Evolutionary conservation across 2,888 invertebrate genomes (phyloP).

Genomic region (Andrena haemorrhoa): DNA sequence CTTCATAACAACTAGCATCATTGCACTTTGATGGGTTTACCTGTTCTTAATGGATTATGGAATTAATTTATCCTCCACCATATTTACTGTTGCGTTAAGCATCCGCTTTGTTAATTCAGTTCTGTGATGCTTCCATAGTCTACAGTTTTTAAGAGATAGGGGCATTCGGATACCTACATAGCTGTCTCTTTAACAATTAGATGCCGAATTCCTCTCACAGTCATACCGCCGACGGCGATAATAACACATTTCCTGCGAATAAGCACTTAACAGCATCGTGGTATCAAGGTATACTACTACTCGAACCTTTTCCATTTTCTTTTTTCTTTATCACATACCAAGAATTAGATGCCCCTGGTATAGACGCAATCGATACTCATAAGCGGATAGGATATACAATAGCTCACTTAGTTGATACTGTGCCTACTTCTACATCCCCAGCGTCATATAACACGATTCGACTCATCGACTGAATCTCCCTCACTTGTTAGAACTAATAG

Average conservation of each 20-base stretch:
- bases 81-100: conserved; percentile 70
- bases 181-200: conserved; percentile 35
- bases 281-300: conserved; percentile 55
- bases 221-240: conserved; percentile 33
- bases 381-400: conserved; percentile 52
- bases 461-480: conserved; percentile 64
- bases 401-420: conserved; percentile 52
- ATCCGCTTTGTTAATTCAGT: conserved; percentile 78
- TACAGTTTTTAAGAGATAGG: conserved; percentile 45
- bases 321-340: conserved; percentile 40
- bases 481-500: conserved; percentile 76
- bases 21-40: conserved; percentile 67
- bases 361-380: conserved; percentile 49
- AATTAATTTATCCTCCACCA: conserved; percentile 64
- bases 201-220: conserved; percentile 53
- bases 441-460: conserved; percentile 61
- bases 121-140: conserved; percentile 71
- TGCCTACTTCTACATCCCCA: conserved; percentile 44
- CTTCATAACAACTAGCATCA: conserved; percentile 66
- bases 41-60: conserved; percentile 63
- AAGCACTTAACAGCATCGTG: conserved; percentile 56
- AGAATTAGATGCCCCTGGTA: conserved; percentile 43
- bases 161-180: conserved; percentile 48
- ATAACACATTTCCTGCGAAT: conserved; percentile 36
- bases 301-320: conserved; percentile 38